phyloP scores from a whole-genome alignment of 2,113 vertebrate genomes.

The Pampusana beccarii region DNA sequence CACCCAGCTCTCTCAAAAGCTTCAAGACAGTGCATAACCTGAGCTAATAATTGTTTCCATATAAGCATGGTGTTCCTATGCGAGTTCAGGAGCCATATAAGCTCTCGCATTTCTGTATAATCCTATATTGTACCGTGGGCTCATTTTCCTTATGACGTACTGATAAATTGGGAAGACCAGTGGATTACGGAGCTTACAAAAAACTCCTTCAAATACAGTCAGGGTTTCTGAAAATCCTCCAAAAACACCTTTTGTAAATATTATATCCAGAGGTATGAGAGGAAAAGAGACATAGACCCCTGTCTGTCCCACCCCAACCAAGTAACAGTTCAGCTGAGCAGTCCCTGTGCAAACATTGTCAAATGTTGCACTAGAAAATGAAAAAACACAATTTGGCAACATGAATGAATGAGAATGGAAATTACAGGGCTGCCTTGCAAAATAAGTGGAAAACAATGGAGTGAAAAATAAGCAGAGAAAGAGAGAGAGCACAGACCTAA shows the following conservation, averaged over 20 bases:
- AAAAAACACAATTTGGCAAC: slow-evolving; percentile 12
- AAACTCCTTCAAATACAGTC: background rate
- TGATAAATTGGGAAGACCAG: background rate
- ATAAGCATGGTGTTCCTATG: background rate
- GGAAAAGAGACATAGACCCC: background rate
- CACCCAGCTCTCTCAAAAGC: background rate
- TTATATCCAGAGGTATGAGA: background rate
- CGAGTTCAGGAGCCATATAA: background rate
- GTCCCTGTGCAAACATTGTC: background rate
- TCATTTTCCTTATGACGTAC: background rate
- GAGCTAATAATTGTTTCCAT: background rate
- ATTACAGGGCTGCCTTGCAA: slow-evolving; percentile 17
- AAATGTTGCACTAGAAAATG: background rate
- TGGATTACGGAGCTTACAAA: background rate
- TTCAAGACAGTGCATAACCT: background rate
- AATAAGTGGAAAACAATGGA: slow-evolving; percentile 50
- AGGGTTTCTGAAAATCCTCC: background rate
- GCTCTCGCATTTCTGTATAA: background rate
- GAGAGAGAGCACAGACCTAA: background rate
- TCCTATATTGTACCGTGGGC: accelerated
- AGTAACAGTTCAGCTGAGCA: background rate
- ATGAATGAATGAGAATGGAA: background rate
- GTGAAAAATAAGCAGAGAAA: background rate
- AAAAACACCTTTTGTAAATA: background rate
- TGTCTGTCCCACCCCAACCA: background rate